Evolutionary conservation across 2,888 invertebrate genomes (phyloP).

Genomic region (Lamellibrachia satsuma): DNA sequence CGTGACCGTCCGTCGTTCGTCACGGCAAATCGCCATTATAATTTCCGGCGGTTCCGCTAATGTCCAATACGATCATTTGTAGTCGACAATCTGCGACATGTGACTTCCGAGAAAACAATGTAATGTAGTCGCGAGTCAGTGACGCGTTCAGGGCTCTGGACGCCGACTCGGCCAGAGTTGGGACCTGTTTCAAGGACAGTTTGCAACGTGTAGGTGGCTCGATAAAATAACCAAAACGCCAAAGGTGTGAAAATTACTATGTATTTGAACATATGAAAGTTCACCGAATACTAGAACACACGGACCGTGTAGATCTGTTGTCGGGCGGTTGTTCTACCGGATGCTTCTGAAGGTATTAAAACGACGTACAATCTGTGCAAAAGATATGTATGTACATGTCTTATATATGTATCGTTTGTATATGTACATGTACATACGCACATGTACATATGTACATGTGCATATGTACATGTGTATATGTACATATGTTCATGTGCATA

Average conservation of each 20-base stretch:
- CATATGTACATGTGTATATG: too few relatives aligned
- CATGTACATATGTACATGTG: too few relatives aligned
- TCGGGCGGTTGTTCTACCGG: too few relatives aligned
- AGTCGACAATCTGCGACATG: neutral
- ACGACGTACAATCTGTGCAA: too few relatives aligned
- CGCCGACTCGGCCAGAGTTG: neutral
- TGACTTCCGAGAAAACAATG: neutral
- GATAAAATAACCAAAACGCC: neutral
- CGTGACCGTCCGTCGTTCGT: neutral
- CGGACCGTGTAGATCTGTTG: too few relatives aligned
- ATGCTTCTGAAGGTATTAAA: too few relatives aligned
- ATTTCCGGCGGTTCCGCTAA: constrained; percentile 3
- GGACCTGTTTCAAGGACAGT: neutral
- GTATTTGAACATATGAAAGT: neutral
- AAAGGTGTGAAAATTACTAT: neutral
- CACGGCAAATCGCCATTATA: neutral
- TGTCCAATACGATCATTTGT: neutral
- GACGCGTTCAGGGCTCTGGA: neutral
- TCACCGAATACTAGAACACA: too few relatives aligned
- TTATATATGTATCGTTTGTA: too few relatives aligned
- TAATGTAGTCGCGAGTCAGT: neutral
- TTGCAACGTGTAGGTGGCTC: neutral
- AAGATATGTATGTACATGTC: too few relatives aligned
- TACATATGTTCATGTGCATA: too few relatives aligned
- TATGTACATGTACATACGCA: too few relatives aligned